Base-by-base conservation (phyloP, 2,888 invertebrate genomes). In the Pasiphila rectangulata region DNA sequence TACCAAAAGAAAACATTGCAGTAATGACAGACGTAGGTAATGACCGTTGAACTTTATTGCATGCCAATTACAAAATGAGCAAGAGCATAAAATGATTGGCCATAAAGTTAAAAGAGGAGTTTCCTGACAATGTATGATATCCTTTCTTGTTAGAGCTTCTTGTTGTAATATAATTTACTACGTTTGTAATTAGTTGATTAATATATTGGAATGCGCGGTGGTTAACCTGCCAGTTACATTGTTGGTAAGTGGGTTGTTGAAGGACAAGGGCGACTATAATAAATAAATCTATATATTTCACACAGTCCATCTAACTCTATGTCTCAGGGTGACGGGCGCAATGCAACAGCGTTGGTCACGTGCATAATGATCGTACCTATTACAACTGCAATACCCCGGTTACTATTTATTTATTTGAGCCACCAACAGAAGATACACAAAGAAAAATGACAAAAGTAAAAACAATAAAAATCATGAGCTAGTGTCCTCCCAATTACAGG, bases 21-120 rank as follows among this genome's bases (percentile, higher is more conserved):
- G n/a, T n/a, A n/a, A n/a, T n/a, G 75, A 74, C 71, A 64, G 64
- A 70, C 69, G 65, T 64, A 68, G 66, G 67, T 74, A 77, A 77
- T 80, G 79, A 79, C 46, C 16, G 35, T 75, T 66, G 67, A 71
- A 64, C 79, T 85, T 83, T 83, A 83, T 82, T 80, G 72, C 72
- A 55, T 64, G 62, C 69, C 72, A 72, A 82, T 81, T 83, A 70
- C 79, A 78, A 81, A 81, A 83, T 77, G 64, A 68, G 71, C 67
- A 57, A 54, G 13, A 60, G 65, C 67, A 76, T 79, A 79, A 83
- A 19, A 81, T 79, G 74, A 81, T 76, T 79, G 79, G 72, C 68
- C 67, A 71, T 83, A 83, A 85, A 83, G 37, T 16, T 27, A 25
- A 40, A 46, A 12, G 52, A 48, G 47, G 47, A 32, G 46, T 37